phyloP scores from a whole-genome alignment of 2,888 invertebrate genomes.

The Danaus chrysippus region DNA sequence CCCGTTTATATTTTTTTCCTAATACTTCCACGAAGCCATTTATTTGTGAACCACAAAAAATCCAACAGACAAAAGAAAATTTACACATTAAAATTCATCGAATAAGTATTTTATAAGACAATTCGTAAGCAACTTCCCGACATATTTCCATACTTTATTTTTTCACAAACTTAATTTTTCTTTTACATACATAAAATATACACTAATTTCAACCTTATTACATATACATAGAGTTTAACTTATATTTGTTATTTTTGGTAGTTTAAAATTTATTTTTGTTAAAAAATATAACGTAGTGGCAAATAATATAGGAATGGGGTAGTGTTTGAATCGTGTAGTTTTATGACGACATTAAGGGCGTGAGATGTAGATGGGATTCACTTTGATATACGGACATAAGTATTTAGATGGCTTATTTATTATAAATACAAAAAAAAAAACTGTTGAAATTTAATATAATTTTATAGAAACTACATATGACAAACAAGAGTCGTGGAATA shows the following conservation, averaged over 20 bases:
- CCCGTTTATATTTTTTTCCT: no score
- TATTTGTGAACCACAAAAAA: constrained; percentile 13
- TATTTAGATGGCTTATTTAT: no score
- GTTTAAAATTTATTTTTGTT: constrained; percentile 5
- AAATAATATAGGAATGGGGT: constrained; percentile 57
- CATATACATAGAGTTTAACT: constrained; percentile 7
- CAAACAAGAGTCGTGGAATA: no score
- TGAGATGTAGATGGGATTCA: constrained; percentile 39
- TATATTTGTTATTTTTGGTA: background rate
- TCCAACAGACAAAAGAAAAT: constrained; percentile 35
- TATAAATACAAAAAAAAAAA: no score
- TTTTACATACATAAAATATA: background rate
- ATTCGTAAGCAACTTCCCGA: constrained; percentile 71
- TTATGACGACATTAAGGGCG: constrained; percentile 57
- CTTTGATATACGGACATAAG: no score
- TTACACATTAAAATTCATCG: constrained; percentile 66
- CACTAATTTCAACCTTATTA: constrained; percentile 23
- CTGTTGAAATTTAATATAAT: no score
- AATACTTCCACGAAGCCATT: background rate
- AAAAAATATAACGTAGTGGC: constrained; percentile 44
- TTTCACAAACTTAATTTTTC: constrained; percentile 23
- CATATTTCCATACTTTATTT: constrained; percentile 66
- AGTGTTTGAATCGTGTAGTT: constrained; percentile 56
- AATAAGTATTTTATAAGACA: constrained; percentile 54
- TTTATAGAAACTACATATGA: no score